Base-by-base conservation (phyloP, 2,113 vertebrate genomes). In the Halcyon malimbica region DNA sequence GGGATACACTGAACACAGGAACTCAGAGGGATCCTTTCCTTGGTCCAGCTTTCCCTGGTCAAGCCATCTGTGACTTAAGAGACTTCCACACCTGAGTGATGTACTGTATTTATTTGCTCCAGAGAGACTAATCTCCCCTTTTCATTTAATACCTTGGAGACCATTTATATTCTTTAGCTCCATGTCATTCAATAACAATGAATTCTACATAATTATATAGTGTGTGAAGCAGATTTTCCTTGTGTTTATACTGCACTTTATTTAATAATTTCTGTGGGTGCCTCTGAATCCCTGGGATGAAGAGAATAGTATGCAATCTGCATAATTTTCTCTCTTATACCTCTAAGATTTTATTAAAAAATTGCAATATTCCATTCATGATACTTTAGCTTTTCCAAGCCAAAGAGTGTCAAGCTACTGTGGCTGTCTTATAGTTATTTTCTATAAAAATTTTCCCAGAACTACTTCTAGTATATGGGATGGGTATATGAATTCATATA, bases 221-320 rank as follows among this genome's bases (percentile, higher is more conserved):
- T 21, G 28, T 24, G 65, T 78, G 68, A 91, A 91, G 90, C 37
- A 89, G 56, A 89, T 75, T 96, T 92, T 89, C 60, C 42, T 63
- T 82, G 35, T 94, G 80, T 84, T 96, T 94, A 75, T 81, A 89
- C 37, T 84, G 33, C 53, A 75, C 57, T 89, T 56, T 57, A 74
- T 92, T 87, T 70, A 86, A 84, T 87, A 87, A 94, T 87, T 92
- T 95, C 79, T 78, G 46, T 83, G 83, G 28, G 51, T 83, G 54
- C 31, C 64, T 92, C 91, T 94, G 84, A 94, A 90, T 75, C 78
- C 70, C 39, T 78, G 90, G 83, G 86, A 60, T 87, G 71, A 78
- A 70, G 53, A 87, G 51, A 94, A 91, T 9, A 75, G 51, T 37
- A 82, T 56, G 39, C 20, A 89, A 94, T 78, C 53, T 91, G 51